Evolutionary conservation across 2,113 vertebrate genomes (phyloP), one percentile per base, ranked within the genome.

Genomic region (Perccottus glenii): DNA sequence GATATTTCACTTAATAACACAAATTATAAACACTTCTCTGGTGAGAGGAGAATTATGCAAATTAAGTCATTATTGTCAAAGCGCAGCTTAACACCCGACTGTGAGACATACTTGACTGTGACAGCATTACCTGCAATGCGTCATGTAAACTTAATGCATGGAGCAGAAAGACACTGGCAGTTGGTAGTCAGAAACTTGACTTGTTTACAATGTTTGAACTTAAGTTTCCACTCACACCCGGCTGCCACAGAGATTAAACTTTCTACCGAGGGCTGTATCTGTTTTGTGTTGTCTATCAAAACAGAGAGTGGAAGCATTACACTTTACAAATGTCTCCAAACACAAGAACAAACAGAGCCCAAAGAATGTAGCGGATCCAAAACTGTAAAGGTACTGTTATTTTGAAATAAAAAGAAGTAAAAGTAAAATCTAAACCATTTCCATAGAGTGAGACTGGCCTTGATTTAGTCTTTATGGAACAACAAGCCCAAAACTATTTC

Each of bases 11-110:
- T 71, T 67, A 61, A 80, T 57, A 59, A 52, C 52, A 72, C 59
- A 52, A 64, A 75, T 70, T 52, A 48, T 8, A 61, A 69, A 57
- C 19, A 51, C 51, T 44, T 75, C 52, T 49, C 57, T 60, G 36
- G 14, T 62, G 60, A 74, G 51, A 49, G 35, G 16, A 40, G 58
- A 61, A 62, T 75, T 36, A 64, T 74, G 61, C 48, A 68, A 73
- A 77, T 58, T 0, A 53, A 49, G 32, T 67, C 12, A 45, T 67
- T 69, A 62, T 69, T 72, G 66, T 42, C 62, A 62, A 43, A 43
- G 59, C 45, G 52, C 27, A 80, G 36, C 55, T 70, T 80, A 43
- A 69, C 19, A 38, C 52, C 55, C 0, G 0, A 66, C 48, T 45
- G 35, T 62, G 10, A 61, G 27, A 14, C n/a, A 45, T 12, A 40